These are phyloP conservation scores for Caenorhabditis sp. DNA, from an alignment of 2,888 invertebrate genomes.

Conservation along the genomic window DNA sequence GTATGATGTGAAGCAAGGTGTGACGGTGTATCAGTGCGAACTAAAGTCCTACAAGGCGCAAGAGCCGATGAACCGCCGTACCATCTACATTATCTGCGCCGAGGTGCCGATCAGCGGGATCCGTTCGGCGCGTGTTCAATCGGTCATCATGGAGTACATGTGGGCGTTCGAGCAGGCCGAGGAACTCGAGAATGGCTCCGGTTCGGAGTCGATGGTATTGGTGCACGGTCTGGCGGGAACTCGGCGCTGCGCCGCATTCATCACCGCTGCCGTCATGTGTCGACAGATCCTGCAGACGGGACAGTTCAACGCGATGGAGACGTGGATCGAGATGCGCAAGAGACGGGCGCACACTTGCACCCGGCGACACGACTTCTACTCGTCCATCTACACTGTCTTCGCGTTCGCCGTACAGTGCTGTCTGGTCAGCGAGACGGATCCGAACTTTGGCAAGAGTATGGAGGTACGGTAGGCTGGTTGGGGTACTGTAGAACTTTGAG, in stretches of 20 bases:
- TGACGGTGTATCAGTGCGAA: conserved; percentile 57
- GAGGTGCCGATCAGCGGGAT: conserved; percentile 25
- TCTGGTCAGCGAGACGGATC: conserved; percentile 29
- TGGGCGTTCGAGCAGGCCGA: conserved; percentile 53
- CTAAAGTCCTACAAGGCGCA: conserved; percentile 18
- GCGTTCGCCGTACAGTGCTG: conserved; percentile 36
- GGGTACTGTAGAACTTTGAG: too few species aligned
- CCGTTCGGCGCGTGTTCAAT: conserved; percentile 36
- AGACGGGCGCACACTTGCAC: conserved; percentile 37
- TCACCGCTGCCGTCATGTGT: conserved; percentile 49
- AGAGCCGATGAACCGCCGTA: conserved; percentile 26
- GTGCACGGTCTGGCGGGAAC: conserved; percentile 57
- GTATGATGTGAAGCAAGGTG: conserved; percentile 52
- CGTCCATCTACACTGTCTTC: conserved; percentile 48
- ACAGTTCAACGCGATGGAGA: conserved; percentile 56
- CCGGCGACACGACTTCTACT: conserved; percentile 51
- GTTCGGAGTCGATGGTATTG: conserved; percentile 35
- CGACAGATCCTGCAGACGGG: conserved; percentile 55
- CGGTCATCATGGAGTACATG: conserved; percentile 59
- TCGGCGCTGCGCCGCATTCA: conserved; percentile 47
- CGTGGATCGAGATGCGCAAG: conserved; percentile 59
- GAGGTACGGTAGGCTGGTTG: conserved; percentile 29
- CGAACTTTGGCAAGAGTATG: conserved; percentile 28
- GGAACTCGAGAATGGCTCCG: conserved; percentile 15
- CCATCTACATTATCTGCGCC: conserved; percentile 44